Base-by-base conservation (phyloP, 2,113 vertebrate genomes). In the Pseudonaja textilis region DNA sequence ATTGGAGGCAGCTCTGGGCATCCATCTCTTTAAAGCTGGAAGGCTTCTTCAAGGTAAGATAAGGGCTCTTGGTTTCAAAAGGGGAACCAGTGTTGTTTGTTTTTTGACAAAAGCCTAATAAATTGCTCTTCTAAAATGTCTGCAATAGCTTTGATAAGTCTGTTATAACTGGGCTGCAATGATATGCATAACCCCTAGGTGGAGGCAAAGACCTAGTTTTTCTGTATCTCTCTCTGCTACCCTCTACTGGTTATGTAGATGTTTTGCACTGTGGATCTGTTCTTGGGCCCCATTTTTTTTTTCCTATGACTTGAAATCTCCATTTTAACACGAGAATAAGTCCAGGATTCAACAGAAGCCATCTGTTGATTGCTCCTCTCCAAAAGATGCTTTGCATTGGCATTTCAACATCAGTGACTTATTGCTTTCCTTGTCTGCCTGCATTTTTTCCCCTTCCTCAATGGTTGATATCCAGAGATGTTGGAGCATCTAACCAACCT, bases 1-100 rank as follows among this genome's bases (percentile, higher is more conserved):
- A 69, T 96, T 98, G 87, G 97, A 99, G 45, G 99, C 96, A 6
- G 99, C 97, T 0, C 92, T 99, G 95, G 99, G 98, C 7, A 99
- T 99, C 92, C 99, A 99, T 93, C 98, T 99, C 8, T 99, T 98
- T 90, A 98, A 98, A 97, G 98, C 96, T 89, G 99, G 99, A 93
- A 96, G 98, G 56, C 98, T 99, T n/a, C 96, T 99, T 54, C 97
- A 98, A 97, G 99, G 99, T 99, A 96, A 96, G 6, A 8, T 87
- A 50, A 47, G 1, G 91, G 26, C 18, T 25, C 64, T 23, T 29
- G 56, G 0, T 85, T 20, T 86, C 11, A 50, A 29, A 52, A 81
- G 74, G 18, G 18, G 16, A 81, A 20, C 8, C 18, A 22, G 85
- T 34, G n/a, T 39, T n/a, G 29, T 34, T 34, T 16, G 8, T 26